A percentile compares a stretch with the other conserved stretches of the same genome.
phyloP scores from a whole-genome alignment of 2,113 vertebrate species.

The Campylomormyrus numenius region DNA sequence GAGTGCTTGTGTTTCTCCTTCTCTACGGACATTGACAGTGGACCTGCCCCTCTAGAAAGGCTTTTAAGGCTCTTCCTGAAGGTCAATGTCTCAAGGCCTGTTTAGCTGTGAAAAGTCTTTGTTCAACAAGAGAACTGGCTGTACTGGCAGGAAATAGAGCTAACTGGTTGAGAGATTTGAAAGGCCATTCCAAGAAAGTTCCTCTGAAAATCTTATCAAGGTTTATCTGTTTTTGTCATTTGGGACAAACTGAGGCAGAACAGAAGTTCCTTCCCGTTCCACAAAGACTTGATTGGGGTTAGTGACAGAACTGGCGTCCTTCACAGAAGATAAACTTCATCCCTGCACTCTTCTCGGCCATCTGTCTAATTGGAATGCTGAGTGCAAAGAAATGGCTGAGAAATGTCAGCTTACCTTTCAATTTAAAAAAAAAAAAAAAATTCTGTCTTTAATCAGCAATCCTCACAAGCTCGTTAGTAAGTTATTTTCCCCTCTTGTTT shows the following conservation, averaged over 20 bases:
- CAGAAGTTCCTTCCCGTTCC: not conserved
- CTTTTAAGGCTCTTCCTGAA: not conserved
- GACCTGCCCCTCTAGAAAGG: not conserved
- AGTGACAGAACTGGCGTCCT: not conserved
- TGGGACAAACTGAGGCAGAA: not conserved
- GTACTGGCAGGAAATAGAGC: not conserved
- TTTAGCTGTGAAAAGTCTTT: not conserved
- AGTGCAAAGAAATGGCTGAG: not conserved
- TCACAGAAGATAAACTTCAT: not conserved
- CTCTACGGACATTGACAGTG: not conserved
- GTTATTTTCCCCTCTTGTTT: not conserved
- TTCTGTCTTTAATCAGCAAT: not conserved
- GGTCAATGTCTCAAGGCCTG: not conserved
- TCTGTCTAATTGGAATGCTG: conserved; percentile 1
- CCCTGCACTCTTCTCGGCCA: not conserved
- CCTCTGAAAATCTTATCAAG: conserved; percentile 8
- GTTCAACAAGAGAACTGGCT: not conserved
- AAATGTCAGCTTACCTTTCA: conserved; percentile 6
- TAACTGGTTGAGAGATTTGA: not conserved
- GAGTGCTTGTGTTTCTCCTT: not conserved
- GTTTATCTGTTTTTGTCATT: not conserved
- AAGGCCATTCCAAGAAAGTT: not conserved
- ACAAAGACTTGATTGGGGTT: not conserved
- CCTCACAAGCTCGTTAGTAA: conserved; percentile 3
- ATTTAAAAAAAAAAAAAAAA: not conserved